A percentile compares a stretch with the other conserved stretches of the same genome.
phyloP scores from a whole-genome alignment of 1,140 invertebrate genomes.

The Ceratina australensis region DNA sequence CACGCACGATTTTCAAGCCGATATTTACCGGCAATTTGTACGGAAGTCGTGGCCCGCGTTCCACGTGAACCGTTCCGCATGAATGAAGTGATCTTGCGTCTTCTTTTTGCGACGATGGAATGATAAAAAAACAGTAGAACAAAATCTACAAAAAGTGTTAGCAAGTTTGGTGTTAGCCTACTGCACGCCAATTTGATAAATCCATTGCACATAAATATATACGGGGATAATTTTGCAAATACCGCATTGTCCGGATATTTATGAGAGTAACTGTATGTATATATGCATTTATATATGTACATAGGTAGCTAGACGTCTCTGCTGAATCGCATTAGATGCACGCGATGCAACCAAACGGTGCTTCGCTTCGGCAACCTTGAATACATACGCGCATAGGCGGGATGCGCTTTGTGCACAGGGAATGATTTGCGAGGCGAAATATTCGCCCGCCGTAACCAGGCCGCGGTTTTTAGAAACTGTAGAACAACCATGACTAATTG shows the following conservation, averaged over 20 bases:
- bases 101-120: too few relatives aligned
- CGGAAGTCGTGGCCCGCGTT: constrained; percentile 16
- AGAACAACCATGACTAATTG: constrained; percentile 17
- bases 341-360: constrained; percentile 44
- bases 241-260: too few relatives aligned
- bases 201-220: too few relatives aligned
- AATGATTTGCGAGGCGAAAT: constrained; percentile 13
- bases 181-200: too few relatives aligned
- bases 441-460: constrained; percentile 17
- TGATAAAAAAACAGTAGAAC: too few relatives aligned
- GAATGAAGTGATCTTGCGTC: too few relatives aligned
- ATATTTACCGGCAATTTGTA: constrained; percentile 11
- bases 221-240: too few relatives aligned
- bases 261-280: too few relatives aligned
- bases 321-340: constrained; percentile 43
- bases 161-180: too few relatives aligned
- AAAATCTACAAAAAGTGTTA: too few relatives aligned
- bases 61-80: constrained; percentile 43
- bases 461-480: constrained; percentile 31
- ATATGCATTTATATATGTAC: too few relatives aligned
- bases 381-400: not conserved
- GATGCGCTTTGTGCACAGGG: not conserved
- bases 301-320: constrained; percentile 20
- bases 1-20: constrained; percentile 31
- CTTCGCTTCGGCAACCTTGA: constrained; percentile 54